A percentile compares a stretch with the other conserved stretches of the same genome.
Conservation (phyloP, 2,888 invertebrate genomes). For the Leucania comma region DNA sequence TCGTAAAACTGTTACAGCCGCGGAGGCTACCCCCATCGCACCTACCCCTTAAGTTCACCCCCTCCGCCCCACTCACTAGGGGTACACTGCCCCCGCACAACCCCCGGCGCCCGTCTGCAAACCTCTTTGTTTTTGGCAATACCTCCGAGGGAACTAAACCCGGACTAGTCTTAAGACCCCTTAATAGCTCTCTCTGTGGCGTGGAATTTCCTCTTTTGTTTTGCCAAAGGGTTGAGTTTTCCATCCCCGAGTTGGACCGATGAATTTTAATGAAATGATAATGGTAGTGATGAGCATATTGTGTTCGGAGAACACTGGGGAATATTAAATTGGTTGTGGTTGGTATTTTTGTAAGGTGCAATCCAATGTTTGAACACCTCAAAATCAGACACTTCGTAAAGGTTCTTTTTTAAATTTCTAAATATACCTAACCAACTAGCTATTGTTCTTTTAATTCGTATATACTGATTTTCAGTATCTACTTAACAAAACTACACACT, state of each 20-base stretch:
- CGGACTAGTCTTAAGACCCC: conserved; percentile 87
- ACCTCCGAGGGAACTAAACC: conserved; percentile 82
- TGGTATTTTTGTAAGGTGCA: background rate
- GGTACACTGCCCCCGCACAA: conserved; percentile 62
- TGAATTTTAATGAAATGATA: conserved; percentile 75
- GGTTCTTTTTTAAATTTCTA: background rate
- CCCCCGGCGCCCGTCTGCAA: conserved; percentile 79
- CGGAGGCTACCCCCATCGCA: conserved; percentile 70
- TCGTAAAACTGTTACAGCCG: conserved; percentile 89
- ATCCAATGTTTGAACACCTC: background rate
- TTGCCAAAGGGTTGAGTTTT: conserved; percentile 77
- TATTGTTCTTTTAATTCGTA: background rate
- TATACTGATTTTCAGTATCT: background rate
- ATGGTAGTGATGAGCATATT: conserved; percentile 65
- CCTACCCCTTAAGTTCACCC: conserved; percentile 61
- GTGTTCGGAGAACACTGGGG: conserved; percentile 49
- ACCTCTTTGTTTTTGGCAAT: conserved; percentile 89
- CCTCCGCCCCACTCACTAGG: conserved; percentile 57
- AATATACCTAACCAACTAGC: background rate
- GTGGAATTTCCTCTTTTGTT: conserved; percentile 77
- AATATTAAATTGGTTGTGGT: conserved; percentile 1
- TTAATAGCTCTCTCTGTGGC: conserved; percentile 86
- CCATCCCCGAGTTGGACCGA: conserved; percentile 37
- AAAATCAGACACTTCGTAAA: background rate
- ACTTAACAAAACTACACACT: background rate